Evolutionary conservation across 2,888 invertebrate species (phyloP).

Genomic region (Neria commutata): DNA sequence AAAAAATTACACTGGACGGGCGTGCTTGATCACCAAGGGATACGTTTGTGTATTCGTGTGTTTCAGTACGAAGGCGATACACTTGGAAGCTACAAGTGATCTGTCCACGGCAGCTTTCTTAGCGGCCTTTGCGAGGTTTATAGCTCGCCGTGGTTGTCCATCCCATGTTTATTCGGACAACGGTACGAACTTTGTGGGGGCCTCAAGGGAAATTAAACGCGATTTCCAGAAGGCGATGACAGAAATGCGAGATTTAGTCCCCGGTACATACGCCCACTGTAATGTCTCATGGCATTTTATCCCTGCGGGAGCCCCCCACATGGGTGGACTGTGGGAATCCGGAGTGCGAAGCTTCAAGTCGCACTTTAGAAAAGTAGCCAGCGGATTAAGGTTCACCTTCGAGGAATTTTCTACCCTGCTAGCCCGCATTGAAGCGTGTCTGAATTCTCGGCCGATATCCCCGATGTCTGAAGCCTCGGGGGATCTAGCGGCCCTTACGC

Average conservation of each 20-base stretch:
- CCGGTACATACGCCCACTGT: no score
- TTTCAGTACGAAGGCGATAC: conserved; percentile 26
- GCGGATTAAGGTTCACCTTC: conserved; percentile 8
- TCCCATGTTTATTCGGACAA: conserved; percentile 23
- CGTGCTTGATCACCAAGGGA: conserved; percentile 23
- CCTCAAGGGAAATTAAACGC: no score
- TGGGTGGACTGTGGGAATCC: conserved; percentile 4
- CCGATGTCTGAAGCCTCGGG: background rate
- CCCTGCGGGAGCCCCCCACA: conserved; percentile 5
- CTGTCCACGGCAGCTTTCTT: conserved; percentile 25
- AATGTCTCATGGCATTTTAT: conserved; percentile 4
- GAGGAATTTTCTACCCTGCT: conserved; percentile 11
- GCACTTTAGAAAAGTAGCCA: conserved; percentile 8
- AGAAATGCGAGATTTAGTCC: no score
- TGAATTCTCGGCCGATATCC: background rate
- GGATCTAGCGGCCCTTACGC: conserved; percentile 5
- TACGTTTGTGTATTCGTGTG: conserved; percentile 30
- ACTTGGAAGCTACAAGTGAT: conserved; percentile 22
- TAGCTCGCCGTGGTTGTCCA: conserved; percentile 25
- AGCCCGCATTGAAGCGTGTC: background rate
- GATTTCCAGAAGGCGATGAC: no score
- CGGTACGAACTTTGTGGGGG: conserved; percentile 20
- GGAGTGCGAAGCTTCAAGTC: conserved; percentile 6
- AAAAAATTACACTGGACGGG: conserved; percentile 23
- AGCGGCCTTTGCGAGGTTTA: conserved; percentile 26